These are phyloP conservation scores for Pyrrhosoma nymphula DNA, from an alignment of 2,888 invertebrate species.

Conservation along the genomic window DNA sequence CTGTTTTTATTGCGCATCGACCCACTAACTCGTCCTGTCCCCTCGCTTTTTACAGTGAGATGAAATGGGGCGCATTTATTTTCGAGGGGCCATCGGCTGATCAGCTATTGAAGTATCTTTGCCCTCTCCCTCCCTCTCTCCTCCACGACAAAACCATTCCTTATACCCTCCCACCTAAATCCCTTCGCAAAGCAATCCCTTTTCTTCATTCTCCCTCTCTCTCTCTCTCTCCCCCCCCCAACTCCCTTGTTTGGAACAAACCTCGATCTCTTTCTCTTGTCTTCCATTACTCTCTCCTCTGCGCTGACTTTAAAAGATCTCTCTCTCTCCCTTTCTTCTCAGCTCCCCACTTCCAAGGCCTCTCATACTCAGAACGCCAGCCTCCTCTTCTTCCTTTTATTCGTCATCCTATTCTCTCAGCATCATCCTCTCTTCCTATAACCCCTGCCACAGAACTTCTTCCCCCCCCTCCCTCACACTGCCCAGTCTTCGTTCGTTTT, in stretches of 20 bases:
- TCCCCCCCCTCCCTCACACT: background rate
- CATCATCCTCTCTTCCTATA: background rate
- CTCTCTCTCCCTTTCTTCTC: background rate
- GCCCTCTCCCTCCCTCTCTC: background rate
- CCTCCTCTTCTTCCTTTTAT: background rate
- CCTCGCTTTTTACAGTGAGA: background rate
- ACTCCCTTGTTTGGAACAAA: background rate
- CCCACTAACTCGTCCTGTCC: background rate
- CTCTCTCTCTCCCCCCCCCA: too few species aligned
- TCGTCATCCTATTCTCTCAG: background rate
- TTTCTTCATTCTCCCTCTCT: background rate
- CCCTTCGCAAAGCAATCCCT: constrained; percentile 14
- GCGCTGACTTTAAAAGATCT: constrained; percentile 14
- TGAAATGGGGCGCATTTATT: background rate
- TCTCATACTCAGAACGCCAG: too few species aligned
- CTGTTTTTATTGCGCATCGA: background rate
- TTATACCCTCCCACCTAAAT: background rate
- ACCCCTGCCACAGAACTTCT: background rate
- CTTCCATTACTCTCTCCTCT: background rate
- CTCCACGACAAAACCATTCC: background rate
- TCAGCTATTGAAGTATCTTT: background rate
- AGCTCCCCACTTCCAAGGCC: background rate
- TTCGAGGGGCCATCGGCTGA: background rate
- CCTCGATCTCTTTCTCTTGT: background rate
- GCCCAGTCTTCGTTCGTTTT: background rate